Conservation (phyloP, 2,888 invertebrate genomes). For the Machimus rusticus region DNA sequence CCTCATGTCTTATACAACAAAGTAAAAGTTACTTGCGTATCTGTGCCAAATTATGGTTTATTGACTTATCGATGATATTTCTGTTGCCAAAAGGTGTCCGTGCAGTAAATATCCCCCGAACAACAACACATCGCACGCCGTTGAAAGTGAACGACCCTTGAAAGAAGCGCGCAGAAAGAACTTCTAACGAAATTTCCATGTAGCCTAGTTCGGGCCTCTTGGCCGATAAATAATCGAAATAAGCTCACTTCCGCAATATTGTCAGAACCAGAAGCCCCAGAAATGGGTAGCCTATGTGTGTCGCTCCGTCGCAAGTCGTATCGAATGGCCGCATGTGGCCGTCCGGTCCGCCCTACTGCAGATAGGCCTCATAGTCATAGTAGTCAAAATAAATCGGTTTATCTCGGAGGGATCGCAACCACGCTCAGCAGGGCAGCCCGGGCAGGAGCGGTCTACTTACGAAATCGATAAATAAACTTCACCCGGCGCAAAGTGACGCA, state of each 20-base stretch:
- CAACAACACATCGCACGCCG: not conserved
- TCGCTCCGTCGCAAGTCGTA: not conserved
- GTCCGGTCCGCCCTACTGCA: not conserved
- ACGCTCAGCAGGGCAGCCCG: not conserved
- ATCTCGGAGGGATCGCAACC: not conserved
- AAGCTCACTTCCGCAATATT: conserved; percentile 24
- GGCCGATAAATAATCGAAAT: conserved; percentile 5
- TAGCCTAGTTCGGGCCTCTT: not conserved
- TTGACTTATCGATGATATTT: not conserved
- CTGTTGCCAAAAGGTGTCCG: not conserved
- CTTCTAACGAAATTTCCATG: not conserved
- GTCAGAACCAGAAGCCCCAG: not conserved
- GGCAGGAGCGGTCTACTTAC: not conserved
- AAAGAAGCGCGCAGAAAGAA: not conserved
- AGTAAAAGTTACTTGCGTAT: not conserved
- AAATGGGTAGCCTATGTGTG: not conserved
- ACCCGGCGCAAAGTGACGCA: conserved; percentile 18
- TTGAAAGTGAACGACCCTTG: not conserved
- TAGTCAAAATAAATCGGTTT: conserved; percentile 16
- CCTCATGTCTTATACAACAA: not conserved
- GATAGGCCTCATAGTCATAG: not conserved
- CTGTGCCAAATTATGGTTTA: not conserved
- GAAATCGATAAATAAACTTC: conserved; percentile 23
- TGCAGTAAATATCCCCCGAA: not conserved
- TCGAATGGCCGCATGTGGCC: not conserved